Evolutionary conservation across 2,113 vertebrate species (phyloP).

Genomic region (Corythornis vintsioides): DNA sequence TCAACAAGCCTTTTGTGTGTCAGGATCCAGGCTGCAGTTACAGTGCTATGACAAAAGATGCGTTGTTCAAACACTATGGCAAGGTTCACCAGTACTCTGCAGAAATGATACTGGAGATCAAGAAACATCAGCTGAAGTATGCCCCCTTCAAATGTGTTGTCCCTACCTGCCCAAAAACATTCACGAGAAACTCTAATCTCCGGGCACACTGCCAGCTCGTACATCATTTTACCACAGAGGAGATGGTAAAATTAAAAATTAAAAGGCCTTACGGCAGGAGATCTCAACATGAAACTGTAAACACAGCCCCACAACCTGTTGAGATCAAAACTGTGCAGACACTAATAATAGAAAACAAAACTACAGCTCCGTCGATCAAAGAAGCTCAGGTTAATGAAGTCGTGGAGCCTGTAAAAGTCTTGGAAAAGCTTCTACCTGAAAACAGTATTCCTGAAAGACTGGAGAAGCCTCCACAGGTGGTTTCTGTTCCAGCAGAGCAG

Average conservation of each 20-base stretch:
- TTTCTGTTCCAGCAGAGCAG: slow-evolving; percentile 46
- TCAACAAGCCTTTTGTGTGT: slow-evolving; percentile 88
- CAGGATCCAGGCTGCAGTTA: slow-evolving; percentile 85
- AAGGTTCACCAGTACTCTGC: slow-evolving; percentile 89
- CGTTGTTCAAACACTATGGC: slow-evolving; percentile 91
- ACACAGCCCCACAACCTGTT: slow-evolving; percentile 3
- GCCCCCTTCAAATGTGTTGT: slow-evolving; percentile 92
- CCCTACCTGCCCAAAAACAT: slow-evolving; percentile 89
- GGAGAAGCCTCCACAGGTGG: slow-evolving; percentile 58
- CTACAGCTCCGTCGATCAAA: slow-evolving; percentile 29
- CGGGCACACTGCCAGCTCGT: slow-evolving; percentile 88
- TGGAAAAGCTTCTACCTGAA: slow-evolving; percentile 64
- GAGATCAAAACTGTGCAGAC: slow-evolving; percentile 67
- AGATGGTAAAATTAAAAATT: slow-evolving; percentile 88
- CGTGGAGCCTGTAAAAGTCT: slow-evolving; percentile 36
- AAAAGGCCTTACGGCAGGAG: slow-evolving; percentile 84
- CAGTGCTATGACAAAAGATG: slow-evolving; percentile 90
- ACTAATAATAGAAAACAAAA: slow-evolving; percentile 60
- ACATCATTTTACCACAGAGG: slow-evolving; percentile 88
- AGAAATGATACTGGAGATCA: slow-evolving; percentile 89
- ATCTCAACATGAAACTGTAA: slow-evolving; percentile 70
- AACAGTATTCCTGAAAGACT: slow-evolving; percentile 70
- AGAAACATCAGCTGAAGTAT: slow-evolving; percentile 89
- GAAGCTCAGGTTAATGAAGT: slow-evolving; percentile 54
- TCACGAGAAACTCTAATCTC: slow-evolving; percentile 97